phyloP scores from a whole-genome alignment of 2,888 invertebrate genomes.

The Trisateles emortualis region DNA sequence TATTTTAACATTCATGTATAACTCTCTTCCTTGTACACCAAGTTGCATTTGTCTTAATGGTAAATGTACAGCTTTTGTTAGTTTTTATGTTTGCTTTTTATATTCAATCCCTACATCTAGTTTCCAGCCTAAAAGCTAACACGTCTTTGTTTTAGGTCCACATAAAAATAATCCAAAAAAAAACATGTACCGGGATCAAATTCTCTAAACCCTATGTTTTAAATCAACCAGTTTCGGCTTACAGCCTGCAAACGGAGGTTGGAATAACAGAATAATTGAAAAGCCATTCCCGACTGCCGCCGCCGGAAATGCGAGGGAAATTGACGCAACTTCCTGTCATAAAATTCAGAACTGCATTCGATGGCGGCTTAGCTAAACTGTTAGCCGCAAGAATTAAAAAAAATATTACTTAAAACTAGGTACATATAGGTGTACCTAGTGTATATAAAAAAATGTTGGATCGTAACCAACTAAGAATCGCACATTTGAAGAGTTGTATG shows the following conservation, averaged over 20 bases:
- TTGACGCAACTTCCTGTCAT: conserved; percentile 52
- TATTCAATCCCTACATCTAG: too few species aligned
- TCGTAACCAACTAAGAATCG: too few species aligned
- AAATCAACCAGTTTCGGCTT: conserved; percentile 8
- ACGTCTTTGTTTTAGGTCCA: neutral
- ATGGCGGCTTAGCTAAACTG: neutral
- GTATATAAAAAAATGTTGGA: too few species aligned
- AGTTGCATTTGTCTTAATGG: too few species aligned
- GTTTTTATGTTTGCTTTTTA: too few species aligned
- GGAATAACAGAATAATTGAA: conserved; percentile 46
- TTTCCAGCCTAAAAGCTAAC: too few species aligned
- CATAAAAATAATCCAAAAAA: neutral
- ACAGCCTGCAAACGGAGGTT: conserved; percentile 13
- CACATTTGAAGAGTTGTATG: too few species aligned
- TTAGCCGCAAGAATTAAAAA: neutral
- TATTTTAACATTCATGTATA: too few species aligned
- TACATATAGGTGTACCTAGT: too few species aligned
- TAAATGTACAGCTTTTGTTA: too few species aligned
- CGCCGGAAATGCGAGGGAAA: conserved; percentile 56
- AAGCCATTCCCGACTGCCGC: conserved; percentile 27
- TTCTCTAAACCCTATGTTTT: neutral
- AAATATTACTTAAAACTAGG: too few species aligned
- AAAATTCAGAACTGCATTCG: conserved; percentile 34
- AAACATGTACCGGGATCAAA: neutral
- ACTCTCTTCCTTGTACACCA: too few species aligned